Evolutionary conservation across 2,113 vertebrate genomes (phyloP).

Genomic region (Acrocephalus arundinaceus): DNA sequence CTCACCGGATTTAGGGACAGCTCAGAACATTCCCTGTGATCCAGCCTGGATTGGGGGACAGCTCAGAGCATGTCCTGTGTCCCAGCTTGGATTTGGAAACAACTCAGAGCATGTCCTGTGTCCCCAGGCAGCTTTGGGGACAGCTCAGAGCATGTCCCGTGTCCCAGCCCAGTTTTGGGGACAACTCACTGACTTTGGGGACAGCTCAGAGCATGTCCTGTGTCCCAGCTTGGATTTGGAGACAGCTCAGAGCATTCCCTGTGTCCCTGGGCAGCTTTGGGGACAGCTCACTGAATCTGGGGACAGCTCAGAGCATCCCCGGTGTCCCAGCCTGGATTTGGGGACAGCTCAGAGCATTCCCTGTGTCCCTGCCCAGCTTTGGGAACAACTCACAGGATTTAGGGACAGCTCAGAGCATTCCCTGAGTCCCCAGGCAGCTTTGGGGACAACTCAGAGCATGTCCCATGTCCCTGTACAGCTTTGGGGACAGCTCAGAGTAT

Average conservation of each 20-base stretch:
- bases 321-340: rapidly evolving
- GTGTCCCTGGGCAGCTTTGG: background rate
- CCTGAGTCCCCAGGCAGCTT: rapidly evolving
- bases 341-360: background rate
- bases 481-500: background rate
- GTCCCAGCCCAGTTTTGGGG: background rate
- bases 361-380: rapidly evolving
- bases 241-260: background rate
- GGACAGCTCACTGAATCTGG: constrained; percentile 31
- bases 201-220: constrained; percentile 31
- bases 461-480: background rate
- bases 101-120: constrained; percentile 33
- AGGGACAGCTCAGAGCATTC: constrained; percentile 45
- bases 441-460: background rate
- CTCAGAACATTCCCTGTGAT: too few species aligned
- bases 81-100: rapidly evolving
- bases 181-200: background rate
- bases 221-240: background rate
- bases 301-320: constrained; percentile 42
- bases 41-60: too few species aligned
- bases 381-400: background rate
- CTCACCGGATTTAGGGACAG: too few species aligned
- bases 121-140: background rate
- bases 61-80: rapidly evolving
- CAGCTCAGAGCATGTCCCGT: background rate